phyloP scores from a whole-genome alignment of 2,888 invertebrate genomes.

The Tetranychus truncatus region DNA sequence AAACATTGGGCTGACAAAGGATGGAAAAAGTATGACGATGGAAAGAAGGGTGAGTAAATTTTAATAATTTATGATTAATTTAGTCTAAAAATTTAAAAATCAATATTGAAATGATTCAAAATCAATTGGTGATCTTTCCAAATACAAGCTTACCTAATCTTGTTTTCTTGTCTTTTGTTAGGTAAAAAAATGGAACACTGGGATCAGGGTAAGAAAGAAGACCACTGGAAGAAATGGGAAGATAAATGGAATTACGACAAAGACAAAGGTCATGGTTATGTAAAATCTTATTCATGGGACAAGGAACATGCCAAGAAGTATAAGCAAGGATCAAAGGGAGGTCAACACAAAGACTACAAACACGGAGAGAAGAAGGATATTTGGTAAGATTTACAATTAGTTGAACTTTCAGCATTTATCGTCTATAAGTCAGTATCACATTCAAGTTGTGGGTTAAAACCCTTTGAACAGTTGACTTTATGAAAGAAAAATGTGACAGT shows the following conservation, averaged over 20 bases:
- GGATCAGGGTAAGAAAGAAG: not conserved
- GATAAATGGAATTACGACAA: conserved; percentile 10
- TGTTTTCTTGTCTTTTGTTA: not conserved
- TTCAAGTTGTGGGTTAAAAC: not conserved
- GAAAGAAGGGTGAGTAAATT: conserved; percentile 1
- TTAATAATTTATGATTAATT: too few relatives aligned
- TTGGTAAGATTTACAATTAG: not conserved
- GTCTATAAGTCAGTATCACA: not conserved
- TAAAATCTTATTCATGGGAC: conserved; percentile 6
- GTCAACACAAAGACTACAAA: conserved; percentile 1
- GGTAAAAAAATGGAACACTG: not conserved
- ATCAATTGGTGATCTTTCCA: not conserved
- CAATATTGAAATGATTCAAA: too few relatives aligned
- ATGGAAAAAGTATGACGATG: conserved; percentile 6
- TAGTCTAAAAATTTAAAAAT: not conserved
- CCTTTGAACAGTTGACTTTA: not conserved
- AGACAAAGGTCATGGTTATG: conserved; percentile 9
- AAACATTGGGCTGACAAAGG: conserved; percentile 7
- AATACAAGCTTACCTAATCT: not conserved
- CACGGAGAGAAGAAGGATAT: not conserved
- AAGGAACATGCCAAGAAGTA: conserved; percentile 10
- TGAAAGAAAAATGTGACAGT: not conserved
- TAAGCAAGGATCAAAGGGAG: conserved; percentile 10
- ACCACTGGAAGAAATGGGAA: conserved; percentile 9
- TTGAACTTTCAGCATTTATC: not conserved